These are phyloP conservation scores for Gobio occitaniae DNA, from an alignment of 2,797 vertebrate genomes.

Conservation along the genomic window DNA sequence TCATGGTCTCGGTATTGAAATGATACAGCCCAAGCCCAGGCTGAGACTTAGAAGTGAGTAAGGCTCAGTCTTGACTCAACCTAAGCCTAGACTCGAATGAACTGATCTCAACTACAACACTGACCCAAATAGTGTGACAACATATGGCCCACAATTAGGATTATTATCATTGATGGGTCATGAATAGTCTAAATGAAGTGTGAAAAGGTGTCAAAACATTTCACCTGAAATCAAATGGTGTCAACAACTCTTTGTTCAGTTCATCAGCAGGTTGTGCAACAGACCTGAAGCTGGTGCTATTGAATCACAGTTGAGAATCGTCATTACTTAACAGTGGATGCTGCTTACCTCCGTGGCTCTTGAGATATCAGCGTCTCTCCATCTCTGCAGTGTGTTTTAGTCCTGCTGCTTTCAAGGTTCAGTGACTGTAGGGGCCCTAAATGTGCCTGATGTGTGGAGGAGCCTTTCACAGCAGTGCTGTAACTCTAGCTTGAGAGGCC, in stretches of 20 bases:
- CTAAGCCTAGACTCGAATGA: not conserved
- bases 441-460: conserved; percentile 45
- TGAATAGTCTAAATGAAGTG: not conserved
- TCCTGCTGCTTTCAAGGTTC: conserved; percentile 33
- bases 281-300: conserved; percentile 1
- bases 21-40: not conserved
- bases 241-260: conserved; percentile 2
- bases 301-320: not conserved
- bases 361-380: conserved; percentile 21
- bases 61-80: too few relatives aligned
- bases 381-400: conserved; percentile 21
- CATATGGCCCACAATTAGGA: not conserved
- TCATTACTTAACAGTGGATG: conserved; percentile 14
- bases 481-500: conserved; percentile 26
- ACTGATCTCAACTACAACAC: not conserved
- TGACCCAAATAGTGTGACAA: not conserved
- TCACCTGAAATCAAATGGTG: not conserved
- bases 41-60: not conserved
- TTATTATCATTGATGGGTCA: not conserved
- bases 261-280: not conserved
- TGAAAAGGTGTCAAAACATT: not conserved
- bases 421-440: conserved; percentile 27
- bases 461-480: conserved; percentile 39
- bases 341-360: conserved; percentile 12
- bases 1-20: not conserved